Evolutionary conservation across 37 sponge, comb jelly and placozoan genomes (phyloP).

Genomic region (Amphimedon queenslandica): DNA sequence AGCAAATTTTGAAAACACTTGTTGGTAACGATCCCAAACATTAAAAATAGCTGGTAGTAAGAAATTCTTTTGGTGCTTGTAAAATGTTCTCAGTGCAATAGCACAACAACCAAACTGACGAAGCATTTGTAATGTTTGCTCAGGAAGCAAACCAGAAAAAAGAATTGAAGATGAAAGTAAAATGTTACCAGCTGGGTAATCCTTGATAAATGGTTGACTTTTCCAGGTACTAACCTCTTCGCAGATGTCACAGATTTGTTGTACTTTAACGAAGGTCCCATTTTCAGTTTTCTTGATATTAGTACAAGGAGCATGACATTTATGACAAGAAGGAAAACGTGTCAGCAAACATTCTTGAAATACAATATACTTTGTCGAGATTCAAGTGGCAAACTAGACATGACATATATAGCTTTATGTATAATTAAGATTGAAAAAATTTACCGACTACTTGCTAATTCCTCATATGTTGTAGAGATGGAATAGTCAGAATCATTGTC

Average conservation of each 20-base stretch:
- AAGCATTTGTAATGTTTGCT: neutral
- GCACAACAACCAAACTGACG: neutral
- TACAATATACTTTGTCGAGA: constrained; percentile 20
- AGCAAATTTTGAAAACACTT: no score
- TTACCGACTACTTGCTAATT: no score
- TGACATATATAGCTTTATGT: neutral
- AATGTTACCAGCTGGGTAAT: constrained; percentile 37
- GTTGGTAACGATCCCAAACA: neutral
- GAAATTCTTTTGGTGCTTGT: neutral
- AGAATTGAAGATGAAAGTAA: constrained; percentile 30
- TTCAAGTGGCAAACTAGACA: neutral
- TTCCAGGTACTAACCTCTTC: constrained; percentile 8
- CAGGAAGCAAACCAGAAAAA: neutral
- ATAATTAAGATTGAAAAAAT: neutral
- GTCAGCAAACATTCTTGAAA: constrained; percentile 20
- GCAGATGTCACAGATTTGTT: constrained; percentile 16
- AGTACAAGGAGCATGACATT: neutral
- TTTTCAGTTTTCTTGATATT: neutral
- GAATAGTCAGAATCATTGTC: neutral
- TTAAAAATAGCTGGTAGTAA: neutral
- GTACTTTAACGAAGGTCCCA: constrained; percentile 26
- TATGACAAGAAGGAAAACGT: constrained; percentile 17
- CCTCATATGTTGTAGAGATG: neutral
- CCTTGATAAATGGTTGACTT: constrained; percentile 31
- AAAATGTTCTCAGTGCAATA: neutral